Evolutionary conservation across 1,140 invertebrate species (phyloP).

Genomic region (Sycobia sp.): DNA sequence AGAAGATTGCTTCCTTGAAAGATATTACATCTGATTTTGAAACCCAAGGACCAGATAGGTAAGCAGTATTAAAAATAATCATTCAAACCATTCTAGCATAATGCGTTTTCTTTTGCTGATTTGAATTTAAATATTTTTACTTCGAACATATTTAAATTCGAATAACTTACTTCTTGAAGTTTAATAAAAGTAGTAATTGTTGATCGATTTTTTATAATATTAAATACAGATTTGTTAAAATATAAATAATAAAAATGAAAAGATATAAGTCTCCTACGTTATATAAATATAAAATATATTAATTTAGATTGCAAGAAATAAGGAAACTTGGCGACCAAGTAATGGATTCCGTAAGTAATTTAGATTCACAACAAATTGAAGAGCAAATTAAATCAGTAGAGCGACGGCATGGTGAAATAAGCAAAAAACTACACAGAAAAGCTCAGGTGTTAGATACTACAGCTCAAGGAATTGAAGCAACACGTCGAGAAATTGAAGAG

Average conservation of each 20-base stretch:
- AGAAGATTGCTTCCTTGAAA: conserved; percentile 75
- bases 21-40: conserved; percentile 75
- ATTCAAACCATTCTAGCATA: no score
- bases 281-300: conserved; percentile 2
- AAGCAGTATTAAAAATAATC: not conserved
- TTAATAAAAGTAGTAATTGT: no score
- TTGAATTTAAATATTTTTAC: no score
- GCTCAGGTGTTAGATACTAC: conserved; percentile 79
- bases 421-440: conserved; percentile 83
- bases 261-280: no score
- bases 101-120: no score
- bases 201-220: no score
- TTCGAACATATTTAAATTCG: no score
- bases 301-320: conserved; percentile 66
- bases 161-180: no score
- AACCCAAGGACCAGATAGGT: conserved; percentile 66
- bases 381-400: conserved; percentile 84
- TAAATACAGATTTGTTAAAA: not conserved
- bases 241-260: not conserved
- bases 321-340: conserved; percentile 73
- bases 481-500: conserved; percentile 74
- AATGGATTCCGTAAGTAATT: conserved; percentile 79
- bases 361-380: conserved; percentile 89
- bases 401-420: conserved; percentile 79
- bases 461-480: conserved; percentile 78